A percentile compares a stretch with the other conserved stretches of the same genome.
Evolutionary conservation across 2,797 vertebrate genomes (phyloP).

Genomic region (Gorsachius magnificus): DNA sequence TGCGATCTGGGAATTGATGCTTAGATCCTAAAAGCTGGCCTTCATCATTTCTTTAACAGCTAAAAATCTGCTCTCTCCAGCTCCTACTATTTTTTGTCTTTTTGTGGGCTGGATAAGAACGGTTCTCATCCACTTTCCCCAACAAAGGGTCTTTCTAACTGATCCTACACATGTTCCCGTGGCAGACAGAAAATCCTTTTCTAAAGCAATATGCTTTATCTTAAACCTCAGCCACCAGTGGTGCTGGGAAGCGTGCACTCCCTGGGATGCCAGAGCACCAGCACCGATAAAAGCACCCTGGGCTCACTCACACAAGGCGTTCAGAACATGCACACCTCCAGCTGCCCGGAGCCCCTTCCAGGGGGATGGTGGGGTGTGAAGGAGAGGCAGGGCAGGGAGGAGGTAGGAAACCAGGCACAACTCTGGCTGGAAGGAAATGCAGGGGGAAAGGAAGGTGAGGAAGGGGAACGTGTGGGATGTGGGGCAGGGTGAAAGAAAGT

Average conservation of each 20-base stretch:
- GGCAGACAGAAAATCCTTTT: background rate
- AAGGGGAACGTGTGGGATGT: background rate
- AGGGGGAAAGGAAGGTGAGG: background rate
- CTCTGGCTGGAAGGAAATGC: background rate
- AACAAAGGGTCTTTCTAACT: conserved; percentile 46
- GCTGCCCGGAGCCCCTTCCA: background rate
- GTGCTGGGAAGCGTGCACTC: background rate
- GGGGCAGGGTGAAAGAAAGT: background rate
- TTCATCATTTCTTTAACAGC: conserved; percentile 25
- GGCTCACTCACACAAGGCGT: background rate
- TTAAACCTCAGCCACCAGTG: background rate
- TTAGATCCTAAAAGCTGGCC: conserved; percentile 26
- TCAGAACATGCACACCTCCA: background rate
- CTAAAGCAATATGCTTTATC: background rate
- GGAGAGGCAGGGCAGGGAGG: background rate
- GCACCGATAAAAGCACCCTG: background rate
- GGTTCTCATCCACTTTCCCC: background rate
- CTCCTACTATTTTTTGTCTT: background rate
- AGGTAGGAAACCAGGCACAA: background rate
- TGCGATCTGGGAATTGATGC: conserved; percentile 26
- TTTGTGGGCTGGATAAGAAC: background rate
- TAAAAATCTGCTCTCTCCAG: background rate
- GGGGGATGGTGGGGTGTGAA: background rate
- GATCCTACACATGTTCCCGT: background rate
- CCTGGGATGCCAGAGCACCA: background rate